Percentiles rank a stretch among this genome's conserved stretches.
Evolutionary conservation across 2,797 vertebrate genomes (phyloP).

Genomic region (Cottoperca gobio): DNA sequence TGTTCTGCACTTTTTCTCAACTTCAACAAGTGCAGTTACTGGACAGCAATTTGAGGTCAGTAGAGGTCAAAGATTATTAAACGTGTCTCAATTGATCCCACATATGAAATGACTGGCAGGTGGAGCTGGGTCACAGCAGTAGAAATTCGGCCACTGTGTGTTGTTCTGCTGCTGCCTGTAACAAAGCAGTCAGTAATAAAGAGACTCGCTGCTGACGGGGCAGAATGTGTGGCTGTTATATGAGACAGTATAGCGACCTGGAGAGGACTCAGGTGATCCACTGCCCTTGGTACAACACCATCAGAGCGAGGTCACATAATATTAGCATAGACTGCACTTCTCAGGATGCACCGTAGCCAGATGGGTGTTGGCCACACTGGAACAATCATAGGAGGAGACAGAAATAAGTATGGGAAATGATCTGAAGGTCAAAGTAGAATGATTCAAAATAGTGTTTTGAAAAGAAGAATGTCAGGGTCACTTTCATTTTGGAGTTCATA

Average conservation of each 20-base stretch:
- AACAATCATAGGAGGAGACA: conserved; percentile 20
- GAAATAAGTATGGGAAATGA: neutral
- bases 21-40: no score
- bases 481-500: neutral
- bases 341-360: neutral
- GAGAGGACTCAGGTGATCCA: conserved; percentile 49
- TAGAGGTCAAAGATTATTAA: neutral
- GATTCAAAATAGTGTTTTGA: neutral
- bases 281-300: conserved; percentile 56
- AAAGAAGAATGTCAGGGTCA: neutral
- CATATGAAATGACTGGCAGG: neutral
- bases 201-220: conserved; percentile 65
- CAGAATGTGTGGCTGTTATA: conserved; percentile 49
- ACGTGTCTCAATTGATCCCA: neutral
- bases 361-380: conserved; percentile 1
- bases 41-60: neutral
- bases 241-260: conserved; percentile 24
- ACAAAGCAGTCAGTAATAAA: neutral
- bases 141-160: conserved; percentile 42
- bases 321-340: conserved; percentile 6
- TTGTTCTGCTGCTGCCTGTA: conserved; percentile 50
- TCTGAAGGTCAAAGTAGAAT: conserved; percentile 11
- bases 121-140: neutral
- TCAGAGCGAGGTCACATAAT: conserved; percentile 31
- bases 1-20: neutral